Conservation (phyloP, 2,113 vertebrate species). For the Tapirus terrestris region DNA sequence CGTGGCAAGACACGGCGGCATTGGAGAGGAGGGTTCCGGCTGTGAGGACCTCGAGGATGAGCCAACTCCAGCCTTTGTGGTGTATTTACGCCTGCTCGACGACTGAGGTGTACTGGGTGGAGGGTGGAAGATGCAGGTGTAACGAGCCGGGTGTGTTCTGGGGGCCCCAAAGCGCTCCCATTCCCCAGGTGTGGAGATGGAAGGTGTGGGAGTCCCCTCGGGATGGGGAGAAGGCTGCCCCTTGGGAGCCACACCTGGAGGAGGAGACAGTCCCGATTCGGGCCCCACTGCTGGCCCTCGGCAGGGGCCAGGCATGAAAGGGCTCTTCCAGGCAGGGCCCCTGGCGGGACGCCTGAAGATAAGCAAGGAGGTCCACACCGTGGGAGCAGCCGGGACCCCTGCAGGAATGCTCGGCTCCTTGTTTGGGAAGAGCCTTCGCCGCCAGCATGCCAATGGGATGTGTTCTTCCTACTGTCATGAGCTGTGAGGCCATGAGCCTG, state of each 20-base stretch:
- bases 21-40: not conserved
- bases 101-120: too few species aligned
- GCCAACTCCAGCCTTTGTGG: not conserved
- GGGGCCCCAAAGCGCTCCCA: not conserved
- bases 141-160: too few species aligned
- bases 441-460: not conserved
- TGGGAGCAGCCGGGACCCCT: not conserved
- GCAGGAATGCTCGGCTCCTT: not conserved
- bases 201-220: not conserved
- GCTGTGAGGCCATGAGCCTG: not conserved
- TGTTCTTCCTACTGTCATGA: not conserved
- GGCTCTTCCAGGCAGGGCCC: not conserved
- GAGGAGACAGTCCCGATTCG: not conserved
- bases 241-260: not conserved
- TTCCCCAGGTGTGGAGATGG: rapidly evolving
- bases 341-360: not conserved
- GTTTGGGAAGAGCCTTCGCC: rapidly evolving
- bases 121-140: not conserved
- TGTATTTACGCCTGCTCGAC: not conserved
- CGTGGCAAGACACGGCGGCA: not conserved
- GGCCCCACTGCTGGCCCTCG: not conserved
- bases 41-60: not conserved
- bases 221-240: too few species aligned
- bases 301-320: not conserved
- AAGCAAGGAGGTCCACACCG: not conserved